These are phyloP conservation scores for Lepidonotus clava DNA, from an alignment of 2,888 invertebrate genomes.

Conservation along the genomic window DNA sequence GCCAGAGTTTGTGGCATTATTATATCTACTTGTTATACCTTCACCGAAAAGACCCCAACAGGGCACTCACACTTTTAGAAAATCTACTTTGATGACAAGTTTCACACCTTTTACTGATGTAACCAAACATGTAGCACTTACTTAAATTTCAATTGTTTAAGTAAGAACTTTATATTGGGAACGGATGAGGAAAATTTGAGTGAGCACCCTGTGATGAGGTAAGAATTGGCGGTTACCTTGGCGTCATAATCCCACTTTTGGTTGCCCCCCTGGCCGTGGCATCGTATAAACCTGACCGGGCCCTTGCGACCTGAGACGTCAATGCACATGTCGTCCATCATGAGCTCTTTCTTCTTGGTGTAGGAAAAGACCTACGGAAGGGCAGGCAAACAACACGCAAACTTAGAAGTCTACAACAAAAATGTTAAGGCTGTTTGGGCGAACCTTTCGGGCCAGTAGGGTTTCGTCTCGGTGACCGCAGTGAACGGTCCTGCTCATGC, in stretches of 20 bases:
- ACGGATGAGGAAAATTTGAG: neutral
- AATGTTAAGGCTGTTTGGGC: too few species aligned
- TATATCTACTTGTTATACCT: too few species aligned
- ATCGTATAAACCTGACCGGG: constrained; percentile 95
- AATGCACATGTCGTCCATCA: constrained; percentile 98
- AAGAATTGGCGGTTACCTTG: constrained; percentile 81
- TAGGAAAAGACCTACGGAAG: constrained; percentile 92
- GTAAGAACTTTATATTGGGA: neutral
- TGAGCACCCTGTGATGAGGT: neutral
- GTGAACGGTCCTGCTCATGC: too few species aligned
- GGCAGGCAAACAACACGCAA: constrained; percentile 59
- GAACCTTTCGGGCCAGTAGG: too few species aligned
- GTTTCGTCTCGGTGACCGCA: too few species aligned
- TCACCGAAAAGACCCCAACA: too few species aligned
- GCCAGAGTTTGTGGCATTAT: too few species aligned
- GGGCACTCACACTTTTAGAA: too few species aligned
- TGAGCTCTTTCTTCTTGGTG: constrained; percentile 96
- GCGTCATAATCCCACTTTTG: constrained; percentile 96
- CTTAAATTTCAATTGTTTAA: too few species aligned
- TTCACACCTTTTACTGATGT: too few species aligned
- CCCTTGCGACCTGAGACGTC: constrained; percentile 90
- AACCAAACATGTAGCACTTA: too few species aligned
- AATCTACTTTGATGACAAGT: too few species aligned
- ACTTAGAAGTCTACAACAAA: constrained; percentile 56
- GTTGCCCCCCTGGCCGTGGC: constrained; percentile 97